A percentile compares a stretch with the other conserved stretches of the same genome.
phyloP scores from a whole-genome alignment of 2,113 vertebrate species.

The Puma concolor region DNA sequence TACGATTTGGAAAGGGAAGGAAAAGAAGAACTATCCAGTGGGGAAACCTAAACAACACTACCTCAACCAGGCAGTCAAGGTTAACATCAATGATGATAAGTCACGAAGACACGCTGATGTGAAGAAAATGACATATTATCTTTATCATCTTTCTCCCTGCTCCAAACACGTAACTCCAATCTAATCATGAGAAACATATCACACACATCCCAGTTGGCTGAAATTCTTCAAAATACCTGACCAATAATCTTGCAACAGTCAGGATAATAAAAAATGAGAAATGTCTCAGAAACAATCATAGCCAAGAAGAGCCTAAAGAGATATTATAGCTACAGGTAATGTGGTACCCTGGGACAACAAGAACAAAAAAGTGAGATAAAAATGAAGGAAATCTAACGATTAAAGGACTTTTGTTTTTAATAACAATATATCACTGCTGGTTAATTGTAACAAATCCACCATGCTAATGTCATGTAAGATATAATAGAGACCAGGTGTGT shows the following conservation, averaged over 20 bases:
- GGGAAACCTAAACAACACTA: background rate
- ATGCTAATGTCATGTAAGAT: background rate
- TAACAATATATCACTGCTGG: background rate
- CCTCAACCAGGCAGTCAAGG: background rate
- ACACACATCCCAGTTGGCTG: background rate
- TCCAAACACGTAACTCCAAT: background rate
- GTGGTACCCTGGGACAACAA: background rate
- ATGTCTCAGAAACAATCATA: background rate
- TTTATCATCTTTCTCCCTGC: background rate
- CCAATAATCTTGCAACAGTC: background rate
- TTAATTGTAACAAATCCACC: background rate
- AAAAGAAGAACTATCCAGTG: background rate
- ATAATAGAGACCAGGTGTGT: background rate
- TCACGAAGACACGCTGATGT: background rate
- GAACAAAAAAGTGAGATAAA: background rate
- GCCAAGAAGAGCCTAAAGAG: background rate
- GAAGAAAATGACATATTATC: background rate
- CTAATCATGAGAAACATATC: background rate
- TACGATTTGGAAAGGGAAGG: background rate
- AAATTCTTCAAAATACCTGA: background rate
- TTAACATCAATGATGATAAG: background rate
- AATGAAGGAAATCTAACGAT: background rate
- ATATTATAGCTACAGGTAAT: background rate
- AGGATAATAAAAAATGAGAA: background rate
- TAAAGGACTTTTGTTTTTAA: background rate